phyloP scores from a whole-genome alignment of 2,888 invertebrate genomes.

The Eupithecia subfuscata region DNA sequence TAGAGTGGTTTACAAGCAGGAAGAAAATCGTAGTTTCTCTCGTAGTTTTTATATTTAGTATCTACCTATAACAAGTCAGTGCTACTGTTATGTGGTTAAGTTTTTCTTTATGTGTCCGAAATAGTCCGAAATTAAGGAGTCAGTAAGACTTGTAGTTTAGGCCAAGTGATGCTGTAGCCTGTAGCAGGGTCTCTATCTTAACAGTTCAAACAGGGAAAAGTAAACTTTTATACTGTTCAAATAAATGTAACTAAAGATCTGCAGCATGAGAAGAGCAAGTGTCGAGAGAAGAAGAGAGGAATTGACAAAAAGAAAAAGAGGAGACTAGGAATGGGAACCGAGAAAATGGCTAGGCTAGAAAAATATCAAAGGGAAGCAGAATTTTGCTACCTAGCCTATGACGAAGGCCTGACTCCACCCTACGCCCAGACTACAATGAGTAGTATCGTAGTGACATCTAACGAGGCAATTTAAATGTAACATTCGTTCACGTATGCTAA shows the following conservation, averaged over 20 bases:
- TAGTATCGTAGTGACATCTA: slow-evolving; percentile 13
- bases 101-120: not conserved
- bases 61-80: not conserved
- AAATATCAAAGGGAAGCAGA: not conserved
- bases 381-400: not conserved
- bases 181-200: not conserved
- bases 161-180: not conserved
- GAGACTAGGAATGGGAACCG: not conserved
- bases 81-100: not conserved
- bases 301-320: no score
- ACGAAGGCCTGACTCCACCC: not conserved
- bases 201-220: not conserved
- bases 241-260: not conserved
- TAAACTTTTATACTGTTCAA: not conserved
- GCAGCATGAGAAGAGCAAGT: not conserved
- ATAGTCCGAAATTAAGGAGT: not conserved
- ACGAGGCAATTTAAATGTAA: slow-evolving; percentile 26
- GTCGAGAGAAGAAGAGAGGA: not conserved
- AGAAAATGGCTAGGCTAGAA: not conserved
- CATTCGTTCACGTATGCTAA: slow-evolving; percentile 19
- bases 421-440: not conserved
- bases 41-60: not conserved
- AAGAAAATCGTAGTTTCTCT: not conserved
- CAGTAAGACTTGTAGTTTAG: not conserved
- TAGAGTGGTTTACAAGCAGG: not conserved